Evolutionary conservation across 1,140 invertebrate genomes (phyloP).

Genomic region (Drosophila obscura): DNA sequence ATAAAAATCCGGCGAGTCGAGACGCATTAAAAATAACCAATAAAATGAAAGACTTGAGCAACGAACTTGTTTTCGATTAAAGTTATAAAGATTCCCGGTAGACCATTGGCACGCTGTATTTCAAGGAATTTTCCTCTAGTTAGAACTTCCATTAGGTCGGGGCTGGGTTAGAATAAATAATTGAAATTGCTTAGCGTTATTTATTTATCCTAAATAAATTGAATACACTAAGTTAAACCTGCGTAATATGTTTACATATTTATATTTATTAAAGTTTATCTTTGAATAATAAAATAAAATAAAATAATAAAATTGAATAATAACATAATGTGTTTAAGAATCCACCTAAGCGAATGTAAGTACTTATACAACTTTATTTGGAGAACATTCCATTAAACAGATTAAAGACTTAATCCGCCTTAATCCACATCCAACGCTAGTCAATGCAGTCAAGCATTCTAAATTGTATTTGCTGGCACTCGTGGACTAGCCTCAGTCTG

Average conservation of each 20-base stretch:
- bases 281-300: no score
- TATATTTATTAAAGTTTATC: no score
- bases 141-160: no score
- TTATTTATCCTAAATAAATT: no score
- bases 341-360: no score
- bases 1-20: constrained; percentile 24
- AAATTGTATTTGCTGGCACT: constrained; percentile 55
- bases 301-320: no score
- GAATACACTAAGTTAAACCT: no score
- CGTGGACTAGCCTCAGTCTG: constrained; percentile 48
- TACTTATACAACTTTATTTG: neutral
- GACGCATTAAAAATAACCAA: neutral
- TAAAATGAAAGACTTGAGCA: constrained; percentile 62
- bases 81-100: neutral
- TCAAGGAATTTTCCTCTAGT: no score
- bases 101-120: neutral
- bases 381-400: constrained; percentile 36
- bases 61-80: constrained; percentile 62
- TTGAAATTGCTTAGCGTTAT: no score
- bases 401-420: constrained; percentile 33
- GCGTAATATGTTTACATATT: no score
- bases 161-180: no score
- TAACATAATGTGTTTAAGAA: no score
- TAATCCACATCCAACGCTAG: constrained; percentile 25
- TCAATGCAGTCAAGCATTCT: constrained; percentile 43